These are phyloP conservation scores for Physeter macrocephalus DNA, from an alignment of 2,113 vertebrate species.

Conservation along the genomic window DNA sequence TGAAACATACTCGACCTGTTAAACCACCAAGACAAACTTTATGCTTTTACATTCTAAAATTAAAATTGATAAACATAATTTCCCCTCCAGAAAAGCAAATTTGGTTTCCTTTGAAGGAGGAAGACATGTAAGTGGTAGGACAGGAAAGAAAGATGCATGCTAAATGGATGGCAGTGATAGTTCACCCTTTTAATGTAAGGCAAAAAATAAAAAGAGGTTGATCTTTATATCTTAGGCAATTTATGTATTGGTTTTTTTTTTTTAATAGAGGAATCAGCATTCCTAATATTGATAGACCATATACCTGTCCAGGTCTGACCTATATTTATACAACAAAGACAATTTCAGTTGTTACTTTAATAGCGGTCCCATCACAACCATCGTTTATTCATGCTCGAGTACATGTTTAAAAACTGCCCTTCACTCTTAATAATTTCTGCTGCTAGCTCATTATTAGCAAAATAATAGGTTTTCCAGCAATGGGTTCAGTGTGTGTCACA, in stretches of 20 bases:
- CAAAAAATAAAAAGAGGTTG: neutral
- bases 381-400: neutral
- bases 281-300: neutral
- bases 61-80: neutral
- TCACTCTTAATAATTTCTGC: neutral
- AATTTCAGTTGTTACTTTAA: neutral
- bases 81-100: neutral
- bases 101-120: neutral
- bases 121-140: neutral
- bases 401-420: constrained; percentile 7
- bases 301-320: neutral
- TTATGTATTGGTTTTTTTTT: neutral
- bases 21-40: neutral
- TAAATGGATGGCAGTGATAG: neutral
- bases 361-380: neutral
- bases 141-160: neutral
- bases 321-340: constrained; percentile 6
- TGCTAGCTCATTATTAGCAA: constrained; percentile 38
- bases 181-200: neutral
- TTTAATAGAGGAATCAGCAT: neutral
- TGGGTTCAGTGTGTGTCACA: neutral
- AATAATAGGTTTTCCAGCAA: neutral
- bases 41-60: constrained; percentile 7
- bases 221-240: neutral
- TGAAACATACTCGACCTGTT: neutral